These are phyloP conservation scores for Rallus limicola DNA, from an alignment of 2,113 vertebrate genomes.

Conservation along the genomic window DNA sequence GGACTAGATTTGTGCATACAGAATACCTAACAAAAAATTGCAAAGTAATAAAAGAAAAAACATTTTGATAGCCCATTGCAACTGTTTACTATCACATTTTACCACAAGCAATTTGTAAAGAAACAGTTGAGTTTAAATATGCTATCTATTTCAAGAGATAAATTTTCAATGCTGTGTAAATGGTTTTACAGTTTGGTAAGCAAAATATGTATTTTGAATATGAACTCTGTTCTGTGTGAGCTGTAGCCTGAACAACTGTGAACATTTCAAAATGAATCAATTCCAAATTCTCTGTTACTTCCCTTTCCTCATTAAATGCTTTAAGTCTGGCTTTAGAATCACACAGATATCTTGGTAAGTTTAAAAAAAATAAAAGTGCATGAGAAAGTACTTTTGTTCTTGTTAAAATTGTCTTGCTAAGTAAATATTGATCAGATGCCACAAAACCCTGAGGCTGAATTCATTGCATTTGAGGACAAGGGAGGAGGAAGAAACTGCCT, in stretches of 20 bases:
- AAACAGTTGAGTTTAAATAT: neutral
- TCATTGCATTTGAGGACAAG: neutral
- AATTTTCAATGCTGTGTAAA: neutral
- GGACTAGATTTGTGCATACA: neutral
- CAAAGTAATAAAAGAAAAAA: neutral
- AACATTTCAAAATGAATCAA: neutral
- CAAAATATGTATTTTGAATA: neutral
- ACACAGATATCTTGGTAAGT: neutral
- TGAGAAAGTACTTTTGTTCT: constrained; percentile 22
- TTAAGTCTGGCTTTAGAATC: neutral
- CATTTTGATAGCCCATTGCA: neutral
- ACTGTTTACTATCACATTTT: neutral
- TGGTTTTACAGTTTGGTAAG: neutral
- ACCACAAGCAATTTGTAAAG: neutral
- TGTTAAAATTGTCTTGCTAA: constrained; percentile 38
- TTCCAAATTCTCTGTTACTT: neutral
- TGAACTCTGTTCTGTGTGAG: neutral
- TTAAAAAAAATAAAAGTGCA: neutral
- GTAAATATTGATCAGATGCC: constrained; percentile 52
- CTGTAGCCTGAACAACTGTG: neutral
- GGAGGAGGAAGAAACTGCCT: neutral
- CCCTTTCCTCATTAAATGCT: neutral
- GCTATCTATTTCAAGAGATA: neutral
- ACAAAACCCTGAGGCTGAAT: neutral
- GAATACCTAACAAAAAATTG: neutral